These are phyloP conservation scores for Rhizoglyphus robini DNA, from an alignment of 1,140 invertebrate species.

Conservation along the genomic window DNA sequence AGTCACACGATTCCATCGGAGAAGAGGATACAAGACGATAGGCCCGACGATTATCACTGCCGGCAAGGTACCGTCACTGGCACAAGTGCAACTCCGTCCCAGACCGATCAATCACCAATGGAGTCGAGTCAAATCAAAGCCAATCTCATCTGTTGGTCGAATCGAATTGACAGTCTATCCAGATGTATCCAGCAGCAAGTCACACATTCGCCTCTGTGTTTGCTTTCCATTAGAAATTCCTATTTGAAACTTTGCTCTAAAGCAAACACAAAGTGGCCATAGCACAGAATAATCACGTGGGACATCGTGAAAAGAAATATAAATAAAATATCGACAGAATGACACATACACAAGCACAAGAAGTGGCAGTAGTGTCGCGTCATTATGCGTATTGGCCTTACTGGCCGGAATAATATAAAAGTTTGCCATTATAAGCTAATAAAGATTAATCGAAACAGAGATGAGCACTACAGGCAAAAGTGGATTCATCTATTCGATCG, in stretches of 20 bases:
- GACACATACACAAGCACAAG: background rate
- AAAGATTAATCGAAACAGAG: slow-evolving; percentile 9
- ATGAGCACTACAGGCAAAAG: background rate
- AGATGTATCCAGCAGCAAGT: too few species aligned
- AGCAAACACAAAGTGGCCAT: background rate
- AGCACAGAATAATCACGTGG: background rate
- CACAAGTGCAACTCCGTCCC: background rate
- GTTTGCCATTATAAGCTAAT: slow-evolving; percentile 7
- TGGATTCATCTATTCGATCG: slow-evolving; percentile 9
- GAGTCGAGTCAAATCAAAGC: background rate
- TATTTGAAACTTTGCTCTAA: background rate
- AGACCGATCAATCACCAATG: slow-evolving; percentile 10
- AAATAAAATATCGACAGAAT: background rate
- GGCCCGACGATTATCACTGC: too few species aligned
- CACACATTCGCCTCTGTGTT: background rate
- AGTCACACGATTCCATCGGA: background rate
- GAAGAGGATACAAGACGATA: background rate
- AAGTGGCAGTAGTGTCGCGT: background rate
- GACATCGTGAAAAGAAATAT: background rate
- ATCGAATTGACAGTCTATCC: background rate
- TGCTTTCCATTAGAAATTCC: slow-evolving; percentile 6
- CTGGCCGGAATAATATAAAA: background rate
- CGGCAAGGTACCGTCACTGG: background rate
- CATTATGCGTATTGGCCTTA: background rate
- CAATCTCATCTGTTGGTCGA: background rate